phyloP scores from a whole-genome alignment of 2,797 vertebrate genomes.

The Podarcis lilfordi region DNA sequence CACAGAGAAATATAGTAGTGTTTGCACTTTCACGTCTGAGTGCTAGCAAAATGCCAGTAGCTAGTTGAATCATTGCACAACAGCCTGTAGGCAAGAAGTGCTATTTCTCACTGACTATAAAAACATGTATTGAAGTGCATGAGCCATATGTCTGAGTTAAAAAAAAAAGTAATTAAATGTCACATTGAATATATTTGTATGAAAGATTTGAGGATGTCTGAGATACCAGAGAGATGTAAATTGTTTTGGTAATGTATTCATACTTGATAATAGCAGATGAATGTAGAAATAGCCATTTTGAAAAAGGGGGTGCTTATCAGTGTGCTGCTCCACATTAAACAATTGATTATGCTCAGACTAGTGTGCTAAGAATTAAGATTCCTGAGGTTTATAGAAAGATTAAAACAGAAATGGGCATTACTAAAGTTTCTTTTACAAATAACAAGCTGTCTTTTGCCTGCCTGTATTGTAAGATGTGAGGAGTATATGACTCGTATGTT shows the following conservation, averaged over 20 bases:
- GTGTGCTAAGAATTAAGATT: neutral
- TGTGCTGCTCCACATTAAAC: neutral
- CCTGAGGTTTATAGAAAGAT: neutral
- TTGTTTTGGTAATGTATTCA: neutral
- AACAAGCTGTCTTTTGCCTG: neutral
- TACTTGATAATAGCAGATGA: neutral
- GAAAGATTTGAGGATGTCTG: neutral
- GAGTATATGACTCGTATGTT: neutral
- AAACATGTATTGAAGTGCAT: constrained; percentile 7
- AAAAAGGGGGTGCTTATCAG: neutral
- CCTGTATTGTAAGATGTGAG: neutral
- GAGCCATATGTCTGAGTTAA: neutral
- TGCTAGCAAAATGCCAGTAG: constrained; percentile 16
- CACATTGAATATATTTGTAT: neutral
- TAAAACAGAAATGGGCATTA: neutral
- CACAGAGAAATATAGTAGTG: neutral
- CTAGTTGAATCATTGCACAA: constrained; percentile 35
- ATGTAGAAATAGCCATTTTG: neutral
- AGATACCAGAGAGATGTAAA: neutral
- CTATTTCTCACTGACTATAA: constrained; percentile 12
- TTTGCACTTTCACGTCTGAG: neutral
- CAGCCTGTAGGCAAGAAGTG: constrained; percentile 28
- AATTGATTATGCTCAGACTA: neutral
- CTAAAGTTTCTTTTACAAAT: neutral
- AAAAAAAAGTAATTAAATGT: neutral